A percentile compares a stretch with the other conserved stretches of the same genome.
Evolutionary conservation across 2,888 invertebrate genomes (phyloP).

Genomic region (Tortricodes alternella): DNA sequence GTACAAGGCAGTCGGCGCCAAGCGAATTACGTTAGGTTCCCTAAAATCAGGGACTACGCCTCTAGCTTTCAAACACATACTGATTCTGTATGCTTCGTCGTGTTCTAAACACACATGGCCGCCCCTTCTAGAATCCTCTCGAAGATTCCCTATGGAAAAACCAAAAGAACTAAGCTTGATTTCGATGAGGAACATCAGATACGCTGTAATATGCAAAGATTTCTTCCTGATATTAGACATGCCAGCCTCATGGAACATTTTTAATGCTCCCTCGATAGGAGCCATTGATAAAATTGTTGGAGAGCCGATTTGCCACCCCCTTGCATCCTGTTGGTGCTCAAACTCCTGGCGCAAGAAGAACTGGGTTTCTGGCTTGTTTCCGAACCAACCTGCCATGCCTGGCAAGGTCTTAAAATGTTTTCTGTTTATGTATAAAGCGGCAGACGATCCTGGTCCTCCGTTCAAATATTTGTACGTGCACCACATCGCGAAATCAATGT

Average conservation of each 20-base stretch:
- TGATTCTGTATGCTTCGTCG: conserved; percentile 63
- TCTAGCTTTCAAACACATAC: conserved; percentile 55
- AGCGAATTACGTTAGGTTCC: conserved; percentile 63
- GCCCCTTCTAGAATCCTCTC: conserved; percentile 57
- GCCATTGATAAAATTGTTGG: conserved; percentile 65
- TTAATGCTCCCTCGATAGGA: conserved; percentile 61
- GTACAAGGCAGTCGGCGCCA: conserved; percentile 64
- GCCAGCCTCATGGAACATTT: conserved; percentile 59
- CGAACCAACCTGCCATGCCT: conserved; percentile 67
- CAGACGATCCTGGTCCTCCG: conserved; percentile 65
- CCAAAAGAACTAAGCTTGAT: conserved; percentile 51
- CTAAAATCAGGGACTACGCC: conserved; percentile 62
- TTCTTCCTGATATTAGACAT: conserved; percentile 61
- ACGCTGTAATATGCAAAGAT: conserved; percentile 65
- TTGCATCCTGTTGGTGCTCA: conserved; percentile 62
- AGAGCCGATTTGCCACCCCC: conserved; percentile 67
- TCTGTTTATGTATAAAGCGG: conserved; percentile 63
- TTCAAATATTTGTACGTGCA: conserved; percentile 73
- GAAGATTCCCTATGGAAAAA: conserved; percentile 59
- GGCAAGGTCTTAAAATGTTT: conserved; percentile 60
- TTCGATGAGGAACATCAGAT: conserved; percentile 66
- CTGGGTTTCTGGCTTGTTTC: conserved; percentile 60
- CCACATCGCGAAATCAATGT: conserved; percentile 71
- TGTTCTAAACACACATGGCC: conserved; percentile 69
- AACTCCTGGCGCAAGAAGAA: conserved; percentile 62